Percentiles rank a stretch among this genome's conserved stretches.
Conservation (phyloP, 2,888 invertebrate genomes). For the Drosophila limbata region DNA sequence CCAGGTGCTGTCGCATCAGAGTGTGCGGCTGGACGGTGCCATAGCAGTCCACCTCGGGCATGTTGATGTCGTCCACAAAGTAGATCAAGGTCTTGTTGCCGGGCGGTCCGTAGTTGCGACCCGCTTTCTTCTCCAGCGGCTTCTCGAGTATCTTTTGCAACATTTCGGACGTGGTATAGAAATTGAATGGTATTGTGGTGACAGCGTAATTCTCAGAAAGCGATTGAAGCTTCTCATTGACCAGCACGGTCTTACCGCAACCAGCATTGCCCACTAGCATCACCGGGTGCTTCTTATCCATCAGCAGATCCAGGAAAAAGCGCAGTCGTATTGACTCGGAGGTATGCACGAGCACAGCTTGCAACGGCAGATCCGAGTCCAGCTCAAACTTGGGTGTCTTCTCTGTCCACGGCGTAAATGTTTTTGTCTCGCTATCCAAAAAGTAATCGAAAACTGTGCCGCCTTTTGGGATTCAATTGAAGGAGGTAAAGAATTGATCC, state of each 20-base stretch:
- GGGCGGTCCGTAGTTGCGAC: conserved; percentile 97
- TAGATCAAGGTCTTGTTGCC: conserved; percentile 97
- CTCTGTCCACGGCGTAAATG: conserved; percentile 95
- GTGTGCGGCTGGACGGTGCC: conserved; percentile 99
- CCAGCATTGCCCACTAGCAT: conserved; percentile 98
- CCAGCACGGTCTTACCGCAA: conserved; percentile 95
- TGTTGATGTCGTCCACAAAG: conserved; percentile 99
- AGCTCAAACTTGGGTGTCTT: conserved; percentile 95
- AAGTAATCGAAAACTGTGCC: conserved; percentile 98
- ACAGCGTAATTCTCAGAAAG: conserved; percentile 95
- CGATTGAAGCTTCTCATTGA: conserved; percentile 89
- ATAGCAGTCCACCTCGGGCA: conserved; percentile 96
- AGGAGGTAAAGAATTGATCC: neutral
- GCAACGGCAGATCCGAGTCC: conserved; percentile 95
- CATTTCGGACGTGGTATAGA: conserved; percentile 98
- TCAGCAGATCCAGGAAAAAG: conserved; percentile 95
- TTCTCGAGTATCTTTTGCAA: conserved; percentile 96
- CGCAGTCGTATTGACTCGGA: conserved; percentile 96
- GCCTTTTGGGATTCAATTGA: conserved; percentile 83
- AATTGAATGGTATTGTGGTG: conserved; percentile 97
- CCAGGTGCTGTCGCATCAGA: conserved; percentile 96
- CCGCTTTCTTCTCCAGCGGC: conserved; percentile 98
- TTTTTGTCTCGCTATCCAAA: conserved; percentile 95
- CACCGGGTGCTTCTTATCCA: conserved; percentile 95
- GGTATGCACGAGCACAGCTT: conserved; percentile 96